Base-by-base conservation (phyloP, 2,888 invertebrate genomes). In the Ennomos fuscantarius region DNA sequence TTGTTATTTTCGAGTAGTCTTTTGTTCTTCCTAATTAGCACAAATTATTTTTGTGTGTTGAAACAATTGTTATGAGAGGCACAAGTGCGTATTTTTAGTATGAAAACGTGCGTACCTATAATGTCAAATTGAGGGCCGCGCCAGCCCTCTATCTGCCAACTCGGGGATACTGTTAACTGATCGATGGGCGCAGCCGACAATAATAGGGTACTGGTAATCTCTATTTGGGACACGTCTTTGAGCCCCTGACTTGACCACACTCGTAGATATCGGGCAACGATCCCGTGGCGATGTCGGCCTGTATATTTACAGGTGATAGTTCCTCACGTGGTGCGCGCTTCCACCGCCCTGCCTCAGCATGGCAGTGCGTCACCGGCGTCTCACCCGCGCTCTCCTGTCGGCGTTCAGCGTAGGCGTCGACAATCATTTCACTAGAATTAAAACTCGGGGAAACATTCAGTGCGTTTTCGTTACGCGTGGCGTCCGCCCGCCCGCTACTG, bases 341-440 rank as follows among this genome's bases (percentile, higher is more conserved):
- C 73, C 70, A 70, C 81, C 58, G 24, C 48, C 44, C 78, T 78
- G 74, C 74, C 70, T 74, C 72, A 65, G 69, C 71, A 64, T 66
- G 69, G 68, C 69, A 70, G 74, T 81, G 81, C 85, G 86, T 85
- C 85, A 84, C 72, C 59, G 60, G 69, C 74, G 71, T 81, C 80
- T 74, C 78, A 68, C 72, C 75, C 81, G 74, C 82, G 74, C 83
- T 67, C 70, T 75, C 71, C 76, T 75, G 70, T 67, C 76, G 73
- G 66, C 72, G 73, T 72, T 70, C 62, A 57, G 78, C 74, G 86
- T 87, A 81, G 86, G 86, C 78, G 86, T 76, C 72, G 68, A 79
- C 81, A 84, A 85, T 84, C 86, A 87, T 87, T 86, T 85, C 82
- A 78, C 86, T 76, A 70, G 81, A 83, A 81, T 83, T 82, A 80